Evolutionary conservation across 2,888 invertebrate genomes (phyloP).

Genomic region (Platycheirus albimanus): DNA sequence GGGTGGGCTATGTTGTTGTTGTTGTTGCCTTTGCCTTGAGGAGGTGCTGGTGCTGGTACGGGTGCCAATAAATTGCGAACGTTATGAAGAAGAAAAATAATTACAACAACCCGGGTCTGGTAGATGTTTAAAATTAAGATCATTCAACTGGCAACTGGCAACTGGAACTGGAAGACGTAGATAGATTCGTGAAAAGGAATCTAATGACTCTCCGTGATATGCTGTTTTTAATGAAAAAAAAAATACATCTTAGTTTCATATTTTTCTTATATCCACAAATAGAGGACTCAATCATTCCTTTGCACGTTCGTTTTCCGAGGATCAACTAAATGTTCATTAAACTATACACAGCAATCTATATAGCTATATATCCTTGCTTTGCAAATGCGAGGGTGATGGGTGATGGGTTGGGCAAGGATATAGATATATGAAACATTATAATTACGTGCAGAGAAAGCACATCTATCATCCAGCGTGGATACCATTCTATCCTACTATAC

Average conservation of each 20-base stretch:
- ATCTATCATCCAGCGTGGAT: slow-evolving; percentile 35
- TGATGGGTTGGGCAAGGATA: slow-evolving; percentile 22
- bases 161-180: too few species aligned
- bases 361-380: too few species aligned
- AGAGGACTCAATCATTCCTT: neutral
- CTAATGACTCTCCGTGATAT: too few species aligned
- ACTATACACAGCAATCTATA: slow-evolving; percentile 19
- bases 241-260: neutral
- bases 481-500: neutral
- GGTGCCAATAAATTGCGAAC: too few species aligned
- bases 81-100: too few species aligned
- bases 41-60: too few species aligned
- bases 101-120: too few species aligned
- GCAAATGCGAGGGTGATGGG: neutral
- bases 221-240: neutral
- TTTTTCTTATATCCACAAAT: neutral
- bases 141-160: too few species aligned
- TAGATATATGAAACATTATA: slow-evolving; percentile 53
- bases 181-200: too few species aligned
- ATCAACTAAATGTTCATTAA: slow-evolving; percentile 40
- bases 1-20: too few species aligned
- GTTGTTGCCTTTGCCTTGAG: too few species aligned
- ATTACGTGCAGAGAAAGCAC: slow-evolving; percentile 61
- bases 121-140: too few species aligned
- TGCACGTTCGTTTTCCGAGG: neutral